Conservation (phyloP, 2,797 vertebrate species). For the Sitta carolinensis region DNA sequence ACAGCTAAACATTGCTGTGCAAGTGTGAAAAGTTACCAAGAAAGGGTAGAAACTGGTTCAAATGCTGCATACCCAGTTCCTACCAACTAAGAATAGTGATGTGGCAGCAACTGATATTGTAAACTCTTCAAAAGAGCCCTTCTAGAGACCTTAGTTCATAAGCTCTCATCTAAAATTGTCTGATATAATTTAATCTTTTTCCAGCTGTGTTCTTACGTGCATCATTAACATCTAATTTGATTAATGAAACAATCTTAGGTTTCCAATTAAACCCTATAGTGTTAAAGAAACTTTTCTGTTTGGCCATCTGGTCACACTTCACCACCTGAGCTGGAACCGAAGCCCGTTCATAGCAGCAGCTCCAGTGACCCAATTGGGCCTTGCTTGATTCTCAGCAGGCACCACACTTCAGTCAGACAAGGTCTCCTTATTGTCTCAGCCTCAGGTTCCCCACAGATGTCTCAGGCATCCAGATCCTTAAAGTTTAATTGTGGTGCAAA, state of each 20-base stretch:
- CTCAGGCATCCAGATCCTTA: not conserved
- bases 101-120: not conserved
- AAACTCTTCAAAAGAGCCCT: not conserved
- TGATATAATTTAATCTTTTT: not conserved
- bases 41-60: not conserved
- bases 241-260: not conserved
- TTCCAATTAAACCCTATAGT: not conserved
- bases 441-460: not conserved
- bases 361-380: not conserved
- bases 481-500: not conserved
- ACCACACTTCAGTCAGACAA: not conserved
- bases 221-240: not conserved
- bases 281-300: not conserved
- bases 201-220: not conserved
- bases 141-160: not conserved
- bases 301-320: not conserved
- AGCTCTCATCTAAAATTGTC: not conserved
- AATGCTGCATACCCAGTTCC: not conserved
- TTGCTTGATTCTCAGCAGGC: rapidly evolving
- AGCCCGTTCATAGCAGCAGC: not conserved
- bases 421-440: not conserved
- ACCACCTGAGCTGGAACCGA: not conserved
- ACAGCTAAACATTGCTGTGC: not conserved
- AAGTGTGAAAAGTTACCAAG: not conserved
- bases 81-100: not conserved